A percentile compares a stretch with the other conserved stretches of the same genome.
Conservation (phyloP, 2,888 invertebrate species). For the Rhimphoctona megacephalus region DNA sequence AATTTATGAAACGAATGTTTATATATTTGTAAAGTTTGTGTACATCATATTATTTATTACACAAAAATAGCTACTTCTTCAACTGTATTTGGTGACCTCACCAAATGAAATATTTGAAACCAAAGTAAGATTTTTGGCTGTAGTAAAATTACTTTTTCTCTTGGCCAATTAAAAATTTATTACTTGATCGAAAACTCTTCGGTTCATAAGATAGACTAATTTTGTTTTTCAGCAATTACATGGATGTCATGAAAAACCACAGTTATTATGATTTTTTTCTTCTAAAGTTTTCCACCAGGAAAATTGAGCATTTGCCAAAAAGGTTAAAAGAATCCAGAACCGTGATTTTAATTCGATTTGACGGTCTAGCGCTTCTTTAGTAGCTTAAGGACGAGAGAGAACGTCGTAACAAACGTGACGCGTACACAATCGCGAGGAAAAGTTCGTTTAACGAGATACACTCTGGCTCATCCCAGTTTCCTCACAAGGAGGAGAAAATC, state of each 20-base stretch:
- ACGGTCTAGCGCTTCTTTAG: conserved; percentile 5
- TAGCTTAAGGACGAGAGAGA: conserved; percentile 33
- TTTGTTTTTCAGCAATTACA: neutral
- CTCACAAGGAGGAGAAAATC: conserved; percentile 70
- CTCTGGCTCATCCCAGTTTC: conserved; percentile 66
- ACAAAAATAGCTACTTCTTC: neutral
- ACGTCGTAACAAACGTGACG: conserved; percentile 31
- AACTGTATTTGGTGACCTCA: no score
- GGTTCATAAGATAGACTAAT: neutral
- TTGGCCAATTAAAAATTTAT: no score
- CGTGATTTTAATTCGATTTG: conserved; percentile 16
- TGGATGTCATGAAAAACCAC: neutral
- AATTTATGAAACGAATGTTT: conserved; percentile 34
- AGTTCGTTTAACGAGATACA: conserved; percentile 55
- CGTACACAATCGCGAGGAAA: conserved; percentile 58
- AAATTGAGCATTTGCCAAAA: neutral
- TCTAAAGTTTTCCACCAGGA: neutral
- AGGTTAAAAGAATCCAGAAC: neutral
- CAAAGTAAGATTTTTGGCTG: no score
- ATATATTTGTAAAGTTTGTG: neutral
- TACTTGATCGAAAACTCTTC: neutral
- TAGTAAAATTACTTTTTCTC: no score
- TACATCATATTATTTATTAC: neutral
- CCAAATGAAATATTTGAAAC: no score
- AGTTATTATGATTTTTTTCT: neutral